Evolutionary conservation across 2,888 invertebrate species (phyloP), one percentile per base, ranked within the genome.

Genomic region (Pedicia rivosa): DNA sequence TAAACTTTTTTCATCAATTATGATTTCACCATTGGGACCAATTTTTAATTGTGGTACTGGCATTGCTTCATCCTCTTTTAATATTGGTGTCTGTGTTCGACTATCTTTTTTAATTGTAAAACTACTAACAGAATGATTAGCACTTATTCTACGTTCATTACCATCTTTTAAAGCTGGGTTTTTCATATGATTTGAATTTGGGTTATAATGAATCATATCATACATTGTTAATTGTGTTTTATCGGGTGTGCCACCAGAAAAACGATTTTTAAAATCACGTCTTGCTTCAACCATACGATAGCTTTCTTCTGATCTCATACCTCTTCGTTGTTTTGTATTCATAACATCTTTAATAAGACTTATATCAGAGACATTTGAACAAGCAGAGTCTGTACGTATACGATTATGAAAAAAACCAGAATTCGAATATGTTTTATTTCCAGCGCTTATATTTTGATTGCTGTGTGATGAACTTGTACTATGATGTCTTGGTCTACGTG

Each of bases 151-250:
- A 3, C 39, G 35, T 9, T 27, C 61, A 39, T 61, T 56, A 42
- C 62, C 59, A 12, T 55, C 54, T 29, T 55, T 55, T 2, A 60
- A 34, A 13, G 37, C 22, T 22, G 44, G 42, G 41, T 44, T 56
- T 66, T 69, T 66, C 67, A 86, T 80, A 4, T 82, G 82, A 60
- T 81, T 82, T 9, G 70, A 67, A 2, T 65, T 57, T 4, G 91
- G 91, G 63, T 92, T 92, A 62, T 86, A 91, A 62, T 80, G 87
- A 50, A 92, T 87, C 36, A 91, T 70, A 61, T 92, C 91, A 47
- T 82, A 79, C 88, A 94, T 91, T 31, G 82, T 90, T 45, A 92
- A 69, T 44, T 66, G 65, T 1, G 72, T 68, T 39, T 77, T 74
- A 45, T 77, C 76, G 1, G 72, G 72, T 38, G 56, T 52, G 40